Base-by-base conservation (phyloP, 2,888 invertebrate species). In the Podabrus alpinus region DNA sequence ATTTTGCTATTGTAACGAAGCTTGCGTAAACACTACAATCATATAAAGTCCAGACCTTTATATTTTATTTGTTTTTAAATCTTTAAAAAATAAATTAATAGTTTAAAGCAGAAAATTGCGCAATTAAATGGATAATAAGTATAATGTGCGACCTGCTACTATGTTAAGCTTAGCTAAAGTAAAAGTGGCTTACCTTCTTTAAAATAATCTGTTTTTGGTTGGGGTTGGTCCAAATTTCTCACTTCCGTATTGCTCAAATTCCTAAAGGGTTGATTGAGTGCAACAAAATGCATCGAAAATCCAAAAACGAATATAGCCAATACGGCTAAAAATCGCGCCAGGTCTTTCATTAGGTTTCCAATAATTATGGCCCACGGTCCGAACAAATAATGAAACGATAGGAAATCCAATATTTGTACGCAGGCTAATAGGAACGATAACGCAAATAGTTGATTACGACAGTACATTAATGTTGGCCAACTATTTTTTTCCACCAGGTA, bases 321-420 rank as follows among this genome's bases (percentile, higher is more conserved):
- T 19, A 99, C 99, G 66, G 99, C 98, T 78, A 99, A 91, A 88
- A 99, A 99, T 85, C 97, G 91, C n/a, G 96, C 96, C 81, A 98
- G 90, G 87, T 98, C 97, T 87, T 96, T 96, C 92, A 96, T 94
- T 72, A 96, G 89, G 87, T 96, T 95, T 17, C 98, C 96, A 84
- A 99, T 99, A 86, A 99, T 99, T 85, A 99, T 99, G 29, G 99
- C 99, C 99, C 99, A 99, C 0, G 99, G 99, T 66, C 99, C 99
- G 86, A 99, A 99, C 16, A 99, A 91, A 88, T 99, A 97, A 88
- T 99, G 99, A 87, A 99, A 99, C 19, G 98, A 98, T 68, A 99
- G 89, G 87, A 99, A 99, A 89, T 97, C 97, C 84, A 99, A 90
- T 84, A 99, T 96, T 89, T 99, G 98, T 68, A 99, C 97, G 88